Percentiles rank a stretch among this genome's conserved stretches.
These are phyloP conservation scores for Heliangelus exortis DNA, from an alignment of 2,797 vertebrate species.

Conservation along the genomic window DNA sequence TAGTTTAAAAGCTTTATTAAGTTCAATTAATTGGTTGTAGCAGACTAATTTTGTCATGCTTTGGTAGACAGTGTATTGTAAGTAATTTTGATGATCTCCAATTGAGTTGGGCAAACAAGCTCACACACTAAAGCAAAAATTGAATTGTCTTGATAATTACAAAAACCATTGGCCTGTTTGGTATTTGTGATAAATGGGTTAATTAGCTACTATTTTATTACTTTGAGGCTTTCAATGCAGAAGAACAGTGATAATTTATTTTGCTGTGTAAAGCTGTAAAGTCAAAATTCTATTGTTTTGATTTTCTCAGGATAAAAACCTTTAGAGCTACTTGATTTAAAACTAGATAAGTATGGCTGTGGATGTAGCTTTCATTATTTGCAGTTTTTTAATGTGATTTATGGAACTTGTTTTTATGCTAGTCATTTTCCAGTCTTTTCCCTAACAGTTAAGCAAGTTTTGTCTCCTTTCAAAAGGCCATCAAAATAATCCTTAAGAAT, in stretches of 20 bases:
- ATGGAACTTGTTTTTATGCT: neutral
- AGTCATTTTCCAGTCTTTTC: neutral
- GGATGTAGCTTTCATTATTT: neutral
- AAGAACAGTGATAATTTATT: slow-evolving; percentile 65
- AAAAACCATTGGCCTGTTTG: slow-evolving; percentile 76
- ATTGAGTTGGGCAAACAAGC: slow-evolving; percentile 71
- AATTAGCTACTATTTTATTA: slow-evolving; percentile 70
- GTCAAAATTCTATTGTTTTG: slow-evolving; percentile 36
- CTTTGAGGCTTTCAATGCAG: slow-evolving; percentile 20
- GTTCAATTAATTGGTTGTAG: slow-evolving; percentile 78
- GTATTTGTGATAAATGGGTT: slow-evolving; percentile 78
- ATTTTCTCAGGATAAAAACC: slow-evolving; percentile 39
- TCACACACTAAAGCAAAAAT: slow-evolving; percentile 73
- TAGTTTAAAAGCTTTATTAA: slow-evolving; percentile 78
- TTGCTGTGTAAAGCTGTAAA: slow-evolving; percentile 33
- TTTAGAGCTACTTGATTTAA: slow-evolving; percentile 19
- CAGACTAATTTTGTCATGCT: slow-evolving; percentile 78
- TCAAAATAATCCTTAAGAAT: neutral
- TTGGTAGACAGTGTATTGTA: slow-evolving; percentile 77
- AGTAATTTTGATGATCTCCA: slow-evolving; percentile 78
- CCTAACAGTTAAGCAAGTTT: neutral
- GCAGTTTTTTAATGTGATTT: neutral
- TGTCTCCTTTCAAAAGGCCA: neutral
- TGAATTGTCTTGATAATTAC: slow-evolving; percentile 78
- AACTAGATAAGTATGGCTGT: neutral